These are phyloP conservation scores for western clawed frog (Xenopus tropicalis) DNA, from an alignment of 2,113 vertebrate species.

Conservation along the genomic window UCB_Xtro_10.0 CM004445.2:147092001-147092500, in stretches of 20 bases:
- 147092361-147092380: background rate
- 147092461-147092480: no score
- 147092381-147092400: background rate
- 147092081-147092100: background rate
- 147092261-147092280: constrained; percentile 75
- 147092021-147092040: background rate
- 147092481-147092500: no score
- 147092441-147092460: no score
- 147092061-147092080: background rate
- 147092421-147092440: no score
- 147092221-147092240: constrained; percentile 81
- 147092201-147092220: constrained; percentile 75
- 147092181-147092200: constrained; percentile 81
- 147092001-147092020: constrained; percentile 76
- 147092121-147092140: constrained; percentile 77
- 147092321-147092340: constrained; percentile 76
- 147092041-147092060: no score
- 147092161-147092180: constrained; percentile 77
- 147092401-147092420: no score
- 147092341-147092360: constrained; percentile 70
- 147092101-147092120: no score
- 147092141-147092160: constrained; percentile 48
- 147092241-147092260: constrained; percentile 84
- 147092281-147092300: constrained; percentile 68
- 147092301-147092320: constrained; percentile 66